These are phyloP conservation scores for Ennomos fuscantarius DNA, from an alignment of 2,888 invertebrate genomes.

Conservation along the genomic window DNA sequence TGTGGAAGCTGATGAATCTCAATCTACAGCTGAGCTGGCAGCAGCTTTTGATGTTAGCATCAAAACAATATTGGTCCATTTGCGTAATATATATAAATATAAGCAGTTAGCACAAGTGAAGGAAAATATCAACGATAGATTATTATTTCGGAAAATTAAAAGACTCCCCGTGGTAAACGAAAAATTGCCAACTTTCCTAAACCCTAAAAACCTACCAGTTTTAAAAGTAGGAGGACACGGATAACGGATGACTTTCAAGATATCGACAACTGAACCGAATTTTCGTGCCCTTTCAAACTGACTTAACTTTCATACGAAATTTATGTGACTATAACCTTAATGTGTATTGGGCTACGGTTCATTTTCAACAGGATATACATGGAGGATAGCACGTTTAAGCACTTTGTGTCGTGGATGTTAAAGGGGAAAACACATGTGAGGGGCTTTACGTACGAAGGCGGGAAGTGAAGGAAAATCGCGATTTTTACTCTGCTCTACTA, in stretches of 20 bases:
- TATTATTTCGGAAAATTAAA: too few species aligned
- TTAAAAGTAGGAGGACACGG: constrained; percentile 17
- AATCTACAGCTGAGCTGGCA: too few species aligned
- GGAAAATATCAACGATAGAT: too few species aligned
- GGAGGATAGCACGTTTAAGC: constrained; percentile 8
- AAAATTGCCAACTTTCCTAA: too few species aligned
- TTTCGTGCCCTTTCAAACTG: constrained; percentile 7
- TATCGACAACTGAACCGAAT: constrained; percentile 33
- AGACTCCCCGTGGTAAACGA: too few species aligned
- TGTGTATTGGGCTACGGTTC: background rate
- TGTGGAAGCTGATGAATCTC: too few species aligned
- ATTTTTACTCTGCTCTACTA: constrained; percentile 58
- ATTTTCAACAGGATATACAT: background rate
- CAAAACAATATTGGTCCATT: too few species aligned
- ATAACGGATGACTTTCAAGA: constrained; percentile 18
- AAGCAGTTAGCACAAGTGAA: too few species aligned
- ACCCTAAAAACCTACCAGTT: background rate
- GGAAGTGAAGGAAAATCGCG: constrained; percentile 60
- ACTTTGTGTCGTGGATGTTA: constrained; percentile 25
- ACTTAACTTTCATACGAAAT: background rate
- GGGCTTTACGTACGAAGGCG: constrained; percentile 49
- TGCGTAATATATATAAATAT: too few species aligned
- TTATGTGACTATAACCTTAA: constrained; percentile 3
- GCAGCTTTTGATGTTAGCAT: too few species aligned
- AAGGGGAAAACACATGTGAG: constrained; percentile 46